Evolutionary conservation across 2,113 vertebrate genomes (phyloP).

Genomic region (Lipophrys pholis): DNA sequence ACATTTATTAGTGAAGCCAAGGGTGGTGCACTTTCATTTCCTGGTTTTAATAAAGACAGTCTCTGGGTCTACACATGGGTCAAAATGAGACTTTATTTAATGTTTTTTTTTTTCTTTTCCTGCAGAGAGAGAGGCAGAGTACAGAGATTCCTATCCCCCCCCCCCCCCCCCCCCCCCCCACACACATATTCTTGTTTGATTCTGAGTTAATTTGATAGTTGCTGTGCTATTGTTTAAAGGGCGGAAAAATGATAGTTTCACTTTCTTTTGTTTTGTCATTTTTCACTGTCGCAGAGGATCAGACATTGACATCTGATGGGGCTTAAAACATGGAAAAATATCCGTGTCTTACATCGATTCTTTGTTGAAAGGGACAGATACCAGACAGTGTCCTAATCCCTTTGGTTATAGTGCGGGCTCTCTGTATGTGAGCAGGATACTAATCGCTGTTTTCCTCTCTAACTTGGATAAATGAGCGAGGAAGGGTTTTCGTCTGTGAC

Average conservation of each 20-base stretch:
- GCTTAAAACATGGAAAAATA: constrained; percentile 3
- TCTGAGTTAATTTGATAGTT: not conserved
- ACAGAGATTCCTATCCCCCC: not conserved
- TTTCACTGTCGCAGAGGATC: not conserved
- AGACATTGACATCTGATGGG: constrained; percentile 9
- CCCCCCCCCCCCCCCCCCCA: not conserved
- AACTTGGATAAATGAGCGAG: not conserved
- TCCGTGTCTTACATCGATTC: constrained; percentile 1
- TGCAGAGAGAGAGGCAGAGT: constrained; percentile 5
- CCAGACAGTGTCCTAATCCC: constrained; percentile 5
- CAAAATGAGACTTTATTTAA: constrained; percentile 84
- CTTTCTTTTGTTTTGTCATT: not conserved
- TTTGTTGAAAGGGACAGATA: constrained; percentile 16
- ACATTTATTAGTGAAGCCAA: constrained; percentile 74
- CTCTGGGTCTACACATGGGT: constrained; percentile 79
- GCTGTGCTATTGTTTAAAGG: not conserved
- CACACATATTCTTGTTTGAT: not conserved
- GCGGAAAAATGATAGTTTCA: not conserved
- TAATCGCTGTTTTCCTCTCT: constrained; percentile 65
- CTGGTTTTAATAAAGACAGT: constrained; percentile 80
- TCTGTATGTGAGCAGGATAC: constrained; percentile 79
- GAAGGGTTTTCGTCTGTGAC: constrained; percentile 13
- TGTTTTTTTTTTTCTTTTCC: constrained; percentile 70
- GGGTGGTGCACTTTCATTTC: constrained; percentile 78
- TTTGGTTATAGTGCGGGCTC: constrained; percentile 31